Conservation (phyloP, 92 coral and sea anemone genomes). For the Phenganax stokvisi region DNA sequence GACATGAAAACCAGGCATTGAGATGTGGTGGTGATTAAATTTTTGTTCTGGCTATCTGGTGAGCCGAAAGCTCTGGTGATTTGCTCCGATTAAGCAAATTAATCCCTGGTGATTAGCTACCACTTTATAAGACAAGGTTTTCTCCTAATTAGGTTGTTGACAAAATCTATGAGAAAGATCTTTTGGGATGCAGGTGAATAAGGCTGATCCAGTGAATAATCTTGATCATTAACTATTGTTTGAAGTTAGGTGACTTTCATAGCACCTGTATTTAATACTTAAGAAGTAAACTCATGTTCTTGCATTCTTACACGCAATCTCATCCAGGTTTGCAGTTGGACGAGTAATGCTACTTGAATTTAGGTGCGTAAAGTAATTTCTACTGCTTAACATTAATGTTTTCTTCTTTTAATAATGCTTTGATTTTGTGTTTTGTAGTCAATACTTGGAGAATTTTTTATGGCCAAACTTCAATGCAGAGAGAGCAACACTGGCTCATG, state of each 20-base stretch:
- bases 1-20: no score
- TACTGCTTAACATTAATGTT: not conserved
- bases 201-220: not conserved
- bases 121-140: not conserved
- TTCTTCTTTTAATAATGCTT: not conserved
- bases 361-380: constrained; percentile 48
- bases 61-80: no score
- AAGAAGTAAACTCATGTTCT: not conserved
- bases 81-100: no score
- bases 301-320: not conserved
- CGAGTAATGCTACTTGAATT: constrained; percentile 90
- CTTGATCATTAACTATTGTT: not conserved
- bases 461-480: constrained; percentile 84
- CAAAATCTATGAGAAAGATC: constrained; percentile 68
- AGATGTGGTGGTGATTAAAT: no score
- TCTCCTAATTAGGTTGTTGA: constrained; percentile 56
- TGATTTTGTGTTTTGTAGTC: constrained; percentile 46
- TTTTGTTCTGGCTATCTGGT: no score
- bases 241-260: not conserved
- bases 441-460: constrained; percentile 81
- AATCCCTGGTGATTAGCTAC: no score
- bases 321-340: constrained; percentile 71
- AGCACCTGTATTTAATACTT: not conserved
- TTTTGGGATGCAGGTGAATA: constrained; percentile 81
- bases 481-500: constrained; percentile 74